phyloP scores from a whole-genome alignment of 2,888 invertebrate species.

The Chironomus riparius region DNA sequence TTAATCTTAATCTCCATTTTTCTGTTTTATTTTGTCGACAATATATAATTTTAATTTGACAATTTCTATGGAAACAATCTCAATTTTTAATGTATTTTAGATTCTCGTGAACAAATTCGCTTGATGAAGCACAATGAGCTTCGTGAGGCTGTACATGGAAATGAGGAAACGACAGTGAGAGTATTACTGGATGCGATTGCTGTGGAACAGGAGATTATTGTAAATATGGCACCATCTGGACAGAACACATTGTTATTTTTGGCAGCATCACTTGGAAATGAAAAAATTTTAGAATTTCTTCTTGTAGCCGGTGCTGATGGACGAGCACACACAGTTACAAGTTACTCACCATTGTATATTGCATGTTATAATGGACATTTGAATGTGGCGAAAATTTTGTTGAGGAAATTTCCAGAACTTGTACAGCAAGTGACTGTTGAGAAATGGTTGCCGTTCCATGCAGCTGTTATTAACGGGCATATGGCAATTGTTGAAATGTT shows the following conservation, averaged over 20 bases:
- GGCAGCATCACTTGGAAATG: slow-evolving; percentile 81
- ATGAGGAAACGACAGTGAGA: slow-evolving; percentile 58
- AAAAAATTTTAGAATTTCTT: slow-evolving; percentile 65
- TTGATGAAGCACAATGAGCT: slow-evolving; percentile 65
- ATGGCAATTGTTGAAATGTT: slow-evolving; percentile 65
- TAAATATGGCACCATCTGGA: slow-evolving; percentile 81
- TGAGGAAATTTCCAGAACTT: slow-evolving; percentile 75
- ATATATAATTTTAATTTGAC: neutral
- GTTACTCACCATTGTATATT: slow-evolving; percentile 86
- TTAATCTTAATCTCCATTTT: too few species aligned
- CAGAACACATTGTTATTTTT: slow-evolving; percentile 79
- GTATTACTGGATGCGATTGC: slow-evolving; percentile 57
- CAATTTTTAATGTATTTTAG: slow-evolving; percentile 40
- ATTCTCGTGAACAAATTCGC: slow-evolving; percentile 63
- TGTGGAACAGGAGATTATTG: slow-evolving; percentile 58
- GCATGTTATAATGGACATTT: slow-evolving; percentile 78
- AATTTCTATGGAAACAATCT: neutral
- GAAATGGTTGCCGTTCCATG: slow-evolving; percentile 86
- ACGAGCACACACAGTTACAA: slow-evolving; percentile 79
- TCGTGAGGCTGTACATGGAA: slow-evolving; percentile 65
- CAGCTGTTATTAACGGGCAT: slow-evolving; percentile 85
- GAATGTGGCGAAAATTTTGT: slow-evolving; percentile 64
- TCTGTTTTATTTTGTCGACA: neutral
- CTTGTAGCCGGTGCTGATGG: slow-evolving; percentile 80
- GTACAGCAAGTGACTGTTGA: slow-evolving; percentile 83